A percentile compares a stretch with the other conserved stretches of the same genome.
Evolutionary conservation across 1,140 invertebrate species (phyloP).

Genomic region (Psilanteris sp.): DNA sequence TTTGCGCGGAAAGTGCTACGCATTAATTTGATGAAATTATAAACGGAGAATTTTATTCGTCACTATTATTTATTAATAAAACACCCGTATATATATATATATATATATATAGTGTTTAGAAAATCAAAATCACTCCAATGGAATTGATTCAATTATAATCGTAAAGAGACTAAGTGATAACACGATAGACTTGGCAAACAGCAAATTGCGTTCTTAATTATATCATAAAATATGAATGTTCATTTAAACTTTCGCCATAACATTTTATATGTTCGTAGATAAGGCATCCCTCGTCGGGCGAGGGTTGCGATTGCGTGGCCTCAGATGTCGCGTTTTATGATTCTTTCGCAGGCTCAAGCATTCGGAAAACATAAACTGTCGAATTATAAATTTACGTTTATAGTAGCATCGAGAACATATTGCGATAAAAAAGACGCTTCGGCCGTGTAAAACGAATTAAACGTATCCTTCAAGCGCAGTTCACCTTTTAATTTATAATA

Average conservation of each 20-base stretch:
- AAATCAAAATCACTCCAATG: constrained; percentile 4
- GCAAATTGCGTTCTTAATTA: constrained; percentile 58
- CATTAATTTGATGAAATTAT: constrained; percentile 7
- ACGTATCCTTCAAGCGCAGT: neutral
- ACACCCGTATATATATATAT: no score
- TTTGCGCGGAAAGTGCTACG: neutral
- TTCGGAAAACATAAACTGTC: constrained; percentile 39
- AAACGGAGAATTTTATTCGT: neutral
- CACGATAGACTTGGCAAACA: constrained; percentile 18
- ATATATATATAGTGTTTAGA: no score
- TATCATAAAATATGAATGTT: constrained; percentile 62
- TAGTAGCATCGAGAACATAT: constrained; percentile 11
- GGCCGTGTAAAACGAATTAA: constrained; percentile 16
- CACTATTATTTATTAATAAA: constrained; percentile 5
- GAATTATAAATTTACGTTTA: constrained; percentile 58
- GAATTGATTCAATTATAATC: constrained; percentile 54
- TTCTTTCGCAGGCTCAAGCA: constrained; percentile 25
- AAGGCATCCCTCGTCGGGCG: constrained; percentile 39
- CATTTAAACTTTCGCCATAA: constrained; percentile 63
- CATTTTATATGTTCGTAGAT: constrained; percentile 55
- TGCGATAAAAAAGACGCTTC: constrained; percentile 12
- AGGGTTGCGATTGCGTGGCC: constrained; percentile 40
- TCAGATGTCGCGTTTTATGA: constrained; percentile 57
- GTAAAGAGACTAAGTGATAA: constrained; percentile 45
- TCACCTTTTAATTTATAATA: constrained; percentile 14